Percentiles rank a stretch among this genome's conserved stretches.
Evolutionary conservation across 2,888 invertebrate genomes (phyloP).

Genomic region (Sipha maydis): DNA sequence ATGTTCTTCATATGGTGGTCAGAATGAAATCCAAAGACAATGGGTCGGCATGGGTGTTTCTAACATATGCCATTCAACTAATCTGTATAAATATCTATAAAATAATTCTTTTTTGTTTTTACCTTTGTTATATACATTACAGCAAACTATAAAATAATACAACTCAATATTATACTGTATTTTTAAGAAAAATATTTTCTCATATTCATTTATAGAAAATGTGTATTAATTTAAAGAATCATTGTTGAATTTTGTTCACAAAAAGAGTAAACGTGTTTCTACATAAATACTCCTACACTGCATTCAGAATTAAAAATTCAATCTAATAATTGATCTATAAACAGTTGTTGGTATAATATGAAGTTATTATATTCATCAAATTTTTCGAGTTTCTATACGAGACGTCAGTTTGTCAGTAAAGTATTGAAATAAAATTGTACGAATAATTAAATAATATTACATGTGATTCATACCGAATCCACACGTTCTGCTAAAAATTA

Average conservation of each 20-base stretch:
- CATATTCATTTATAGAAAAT: background rate
- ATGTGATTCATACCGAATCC: background rate
- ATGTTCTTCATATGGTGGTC: too few relatives aligned
- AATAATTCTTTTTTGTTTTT: too few relatives aligned
- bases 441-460: background rate
- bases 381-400: background rate
- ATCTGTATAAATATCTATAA: too few relatives aligned
- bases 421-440: background rate
- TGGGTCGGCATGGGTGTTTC: too few relatives aligned
- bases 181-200: too few relatives aligned
- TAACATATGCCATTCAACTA: too few relatives aligned
- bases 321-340: background rate
- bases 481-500: background rate
- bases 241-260: background rate
- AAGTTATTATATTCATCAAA: background rate
- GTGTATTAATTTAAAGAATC: background rate
- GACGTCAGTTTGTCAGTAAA: background rate
- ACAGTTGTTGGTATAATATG: background rate
- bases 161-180: too few relatives aligned
- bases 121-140: too few relatives aligned
- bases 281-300: background rate
- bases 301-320: background rate
- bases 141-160: too few relatives aligned
- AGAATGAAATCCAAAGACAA: too few relatives aligned
- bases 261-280: background rate